Evolutionary conservation across 2,888 invertebrate species (phyloP), one percentile per base, ranked within the genome.

Genomic region (Trichogramma evanescens): DNA sequence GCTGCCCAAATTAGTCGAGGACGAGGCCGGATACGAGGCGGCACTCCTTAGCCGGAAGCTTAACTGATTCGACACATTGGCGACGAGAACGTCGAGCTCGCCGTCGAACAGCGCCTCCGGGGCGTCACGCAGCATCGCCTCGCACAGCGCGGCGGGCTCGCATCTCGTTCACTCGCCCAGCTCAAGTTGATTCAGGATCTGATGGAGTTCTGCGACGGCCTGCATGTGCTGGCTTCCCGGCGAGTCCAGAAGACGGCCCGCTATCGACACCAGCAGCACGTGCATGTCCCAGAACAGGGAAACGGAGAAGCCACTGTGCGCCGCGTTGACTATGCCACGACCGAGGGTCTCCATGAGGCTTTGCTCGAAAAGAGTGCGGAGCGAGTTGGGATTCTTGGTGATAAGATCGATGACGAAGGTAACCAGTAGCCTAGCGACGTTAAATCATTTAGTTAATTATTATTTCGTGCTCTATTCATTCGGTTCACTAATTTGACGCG

Each of bases 361-460:
- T 70, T 77, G 77, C 45, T 81, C 81, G 53, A 81, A 63, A 39
- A 81, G 68, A 9, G 71, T 69, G 59, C 72, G 73, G 50, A 79
- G 52, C 1, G 74, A 66, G 48, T 71, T 74, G 3, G 74, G 68
- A 64, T 75, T 77, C 77, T 84, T 84, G 51, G 81, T 80, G 44
- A 85, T 75, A 67, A 84, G 72, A 64, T 82, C 78, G 49, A 78
- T 78, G n/a, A 84, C 74, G 58, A 86, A 79, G n/a, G 82, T 76
- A 9, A 84, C 74, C 56, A 85, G 71, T 68, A 83, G 83, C 68
- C 83, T 84, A 59, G 85, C 83, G 26, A 88, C 81, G 53, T 83
- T 81, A 58, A 82, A 13, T 13, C 13, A 1, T 13, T 13, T 13
- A 13, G 13, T 13, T 13, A 13, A 13, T 13, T 13, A 13, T 13